Conservation (phyloP, 2,888 invertebrate genomes). For the Aplocera efformata region DNA sequence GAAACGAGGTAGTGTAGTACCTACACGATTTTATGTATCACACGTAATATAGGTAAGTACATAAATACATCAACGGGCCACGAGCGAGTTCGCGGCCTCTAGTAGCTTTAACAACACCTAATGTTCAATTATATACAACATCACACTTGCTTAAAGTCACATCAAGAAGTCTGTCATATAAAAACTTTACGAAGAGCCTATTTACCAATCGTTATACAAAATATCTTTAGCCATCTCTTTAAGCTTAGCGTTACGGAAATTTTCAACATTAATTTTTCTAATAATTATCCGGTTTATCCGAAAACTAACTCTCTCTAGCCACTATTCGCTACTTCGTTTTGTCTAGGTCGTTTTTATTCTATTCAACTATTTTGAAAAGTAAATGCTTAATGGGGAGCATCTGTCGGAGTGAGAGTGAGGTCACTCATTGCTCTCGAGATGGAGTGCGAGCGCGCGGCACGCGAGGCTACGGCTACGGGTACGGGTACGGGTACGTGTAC, state of each 20-base stretch:
- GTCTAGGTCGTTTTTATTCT: slow-evolving; percentile 57
- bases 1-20: slow-evolving; percentile 76
- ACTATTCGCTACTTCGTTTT: slow-evolving; percentile 59
- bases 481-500: slow-evolving; percentile 16
- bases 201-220: slow-evolving; percentile 76
- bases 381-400: slow-evolving; percentile 66
- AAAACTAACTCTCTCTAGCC: slow-evolving; percentile 58
- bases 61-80: slow-evolving; percentile 42
- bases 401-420: slow-evolving; percentile 41
- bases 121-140: slow-evolving; percentile 66
- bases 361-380: slow-evolving; percentile 57
- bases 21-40: slow-evolving; percentile 72
- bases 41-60: slow-evolving; percentile 49
- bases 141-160: slow-evolving; percentile 75
- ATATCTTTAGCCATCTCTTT: slow-evolving; percentile 69
- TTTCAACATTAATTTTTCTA: slow-evolving; percentile 42
- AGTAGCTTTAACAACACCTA: slow-evolving; percentile 44
- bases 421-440: slow-evolving; percentile 29
- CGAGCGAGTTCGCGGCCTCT: slow-evolving; percentile 40
- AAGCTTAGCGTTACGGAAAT: slow-evolving; percentile 60
- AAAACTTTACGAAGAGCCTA: slow-evolving; percentile 66
- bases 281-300: slow-evolving; percentile 41
- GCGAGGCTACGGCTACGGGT: slow-evolving; percentile 24
- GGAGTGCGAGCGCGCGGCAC: slow-evolving; percentile 30
- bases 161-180: slow-evolving; percentile 73